phyloP scores from a whole-genome alignment of 1,140 invertebrate species.

The Drosophila serrata region DNA sequence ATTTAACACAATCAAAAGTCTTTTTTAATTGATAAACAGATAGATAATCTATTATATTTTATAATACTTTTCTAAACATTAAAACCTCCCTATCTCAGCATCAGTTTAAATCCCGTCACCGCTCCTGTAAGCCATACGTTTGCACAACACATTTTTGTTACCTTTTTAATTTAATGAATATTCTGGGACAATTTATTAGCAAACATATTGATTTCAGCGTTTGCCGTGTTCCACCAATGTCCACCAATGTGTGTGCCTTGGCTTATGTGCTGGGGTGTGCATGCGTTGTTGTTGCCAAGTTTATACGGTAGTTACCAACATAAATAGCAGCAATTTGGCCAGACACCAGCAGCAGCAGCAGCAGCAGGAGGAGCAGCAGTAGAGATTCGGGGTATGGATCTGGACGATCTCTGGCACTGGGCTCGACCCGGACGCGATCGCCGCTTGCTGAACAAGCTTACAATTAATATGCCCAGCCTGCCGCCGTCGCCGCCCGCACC shows the following conservation, averaged over 20 bases:
- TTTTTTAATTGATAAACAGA: no score
- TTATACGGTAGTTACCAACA: conserved; percentile 85
- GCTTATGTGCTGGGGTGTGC: conserved; percentile 43
- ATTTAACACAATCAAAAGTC: no score
- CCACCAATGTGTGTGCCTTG: conserved; percentile 24
- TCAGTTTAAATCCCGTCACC: neutral
- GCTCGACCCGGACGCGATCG: conserved; percentile 36
- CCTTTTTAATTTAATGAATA: conserved; percentile 85
- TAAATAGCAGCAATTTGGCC: conserved; percentile 85
- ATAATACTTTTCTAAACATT: no score
- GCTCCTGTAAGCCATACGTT: conserved; percentile 46
- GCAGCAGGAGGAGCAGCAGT: conserved; percentile 48
- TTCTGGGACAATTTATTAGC: conserved; percentile 84
- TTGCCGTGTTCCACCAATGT: conserved; percentile 66
- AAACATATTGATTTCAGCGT: conserved; percentile 85
- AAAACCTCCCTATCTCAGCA: no score
- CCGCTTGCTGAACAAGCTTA: conserved; percentile 74
- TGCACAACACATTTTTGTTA: conserved; percentile 62
- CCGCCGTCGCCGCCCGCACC: conserved; percentile 70
- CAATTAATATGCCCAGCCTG: conserved; percentile 79
- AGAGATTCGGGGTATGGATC: conserved; percentile 5
- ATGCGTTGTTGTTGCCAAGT: conserved; percentile 70
- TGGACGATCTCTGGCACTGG: conserved; percentile 41
- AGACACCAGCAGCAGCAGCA: conserved; percentile 77
- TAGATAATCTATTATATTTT: no score